Conservation (phyloP, 2,888 invertebrate genomes). For the Eupithecia exiguata region DNA sequence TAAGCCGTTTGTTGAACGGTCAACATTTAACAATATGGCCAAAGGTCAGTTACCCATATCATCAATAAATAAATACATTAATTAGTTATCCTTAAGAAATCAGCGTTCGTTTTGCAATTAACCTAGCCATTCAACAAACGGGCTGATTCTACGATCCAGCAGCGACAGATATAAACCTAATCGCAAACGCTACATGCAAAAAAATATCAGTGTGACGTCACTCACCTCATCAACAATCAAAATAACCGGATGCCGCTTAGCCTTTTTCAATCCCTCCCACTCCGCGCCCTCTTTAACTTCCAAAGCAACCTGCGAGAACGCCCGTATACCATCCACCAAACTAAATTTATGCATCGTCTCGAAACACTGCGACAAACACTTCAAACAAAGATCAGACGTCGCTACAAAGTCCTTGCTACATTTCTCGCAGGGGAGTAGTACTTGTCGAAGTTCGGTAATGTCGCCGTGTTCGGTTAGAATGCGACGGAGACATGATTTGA, state of each 20-base stretch:
- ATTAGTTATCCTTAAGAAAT: no score
- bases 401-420: constrained; percentile 64
- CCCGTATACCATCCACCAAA: constrained; percentile 71
- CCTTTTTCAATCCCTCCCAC: constrained; percentile 67
- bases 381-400: constrained; percentile 65
- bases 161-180: no score
- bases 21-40: no score
- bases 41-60: no score
- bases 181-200: no score
- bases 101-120: no score
- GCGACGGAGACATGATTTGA: constrained; percentile 67
- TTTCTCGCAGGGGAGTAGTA: constrained; percentile 55
- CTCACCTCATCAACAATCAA: constrained; percentile 88
- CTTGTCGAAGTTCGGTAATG: constrained; percentile 56
- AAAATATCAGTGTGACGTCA: not conserved
- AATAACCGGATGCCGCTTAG: constrained; percentile 85
- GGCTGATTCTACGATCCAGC: no score
- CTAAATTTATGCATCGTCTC: constrained; percentile 66
- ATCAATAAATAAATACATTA: no score
- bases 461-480: constrained; percentile 73
- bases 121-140: no score
- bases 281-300: constrained; percentile 68
- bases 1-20: no score
- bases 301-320: constrained; percentile 69
- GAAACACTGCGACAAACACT: constrained; percentile 69